phyloP scores from a whole-genome alignment of 2,888 invertebrate genomes.

The Dryobota labecula region DNA sequence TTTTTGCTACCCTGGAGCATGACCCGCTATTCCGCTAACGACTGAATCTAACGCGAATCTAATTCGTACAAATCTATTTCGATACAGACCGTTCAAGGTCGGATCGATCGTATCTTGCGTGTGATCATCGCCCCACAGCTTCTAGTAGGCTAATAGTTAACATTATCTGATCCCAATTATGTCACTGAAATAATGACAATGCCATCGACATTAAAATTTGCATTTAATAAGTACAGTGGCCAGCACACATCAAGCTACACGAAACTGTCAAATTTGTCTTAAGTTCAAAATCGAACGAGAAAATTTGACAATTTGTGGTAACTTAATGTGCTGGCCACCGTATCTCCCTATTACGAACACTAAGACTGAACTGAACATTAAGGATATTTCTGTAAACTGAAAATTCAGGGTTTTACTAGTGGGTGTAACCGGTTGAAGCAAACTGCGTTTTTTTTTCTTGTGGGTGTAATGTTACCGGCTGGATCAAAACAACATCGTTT shows the following conservation, averaged over 20 bases:
- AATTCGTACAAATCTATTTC: constrained; percentile 68
- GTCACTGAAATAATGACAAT: constrained; percentile 19
- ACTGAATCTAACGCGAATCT: constrained; percentile 40
- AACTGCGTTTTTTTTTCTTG: too few relatives aligned
- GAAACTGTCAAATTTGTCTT: too few relatives aligned
- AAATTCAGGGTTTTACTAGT: too few relatives aligned
- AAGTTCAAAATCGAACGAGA: too few relatives aligned
- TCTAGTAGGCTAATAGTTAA: constrained; percentile 25
- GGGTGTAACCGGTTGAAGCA: too few relatives aligned
- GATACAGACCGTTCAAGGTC: constrained; percentile 65
- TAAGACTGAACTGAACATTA: neutral
- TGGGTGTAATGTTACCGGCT: neutral
- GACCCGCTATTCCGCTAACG: constrained; percentile 5
- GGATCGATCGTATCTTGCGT: constrained; percentile 44
- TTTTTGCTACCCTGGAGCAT: constrained; percentile 30
- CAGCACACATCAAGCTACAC: too few relatives aligned
- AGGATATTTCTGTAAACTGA: neutral
- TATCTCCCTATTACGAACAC: neutral
- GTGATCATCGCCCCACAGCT: constrained; percentile 21
- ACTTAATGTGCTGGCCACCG: too few relatives aligned
- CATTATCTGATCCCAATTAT: constrained; percentile 36
- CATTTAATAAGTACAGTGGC: constrained; percentile 29
- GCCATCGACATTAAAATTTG: neutral
- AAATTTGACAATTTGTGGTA: too few relatives aligned
- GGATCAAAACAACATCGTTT: neutral